Percentiles rank a stretch among this genome's conserved stretches.
Conservation (phyloP, 2,888 invertebrate species). For the Agonopterix arenella region DNA sequence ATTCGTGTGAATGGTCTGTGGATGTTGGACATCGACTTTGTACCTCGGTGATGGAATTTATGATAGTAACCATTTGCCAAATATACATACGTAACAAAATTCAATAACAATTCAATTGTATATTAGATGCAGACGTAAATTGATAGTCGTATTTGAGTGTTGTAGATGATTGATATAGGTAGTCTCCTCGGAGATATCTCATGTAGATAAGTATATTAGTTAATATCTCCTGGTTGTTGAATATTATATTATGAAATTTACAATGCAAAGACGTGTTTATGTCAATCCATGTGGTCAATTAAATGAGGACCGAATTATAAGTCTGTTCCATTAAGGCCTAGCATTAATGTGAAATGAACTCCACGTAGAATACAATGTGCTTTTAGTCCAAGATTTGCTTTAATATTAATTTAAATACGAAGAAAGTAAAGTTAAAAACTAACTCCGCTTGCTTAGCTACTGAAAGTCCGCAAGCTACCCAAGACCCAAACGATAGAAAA, state of each 20-base stretch:
- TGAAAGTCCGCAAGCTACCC: too few species aligned
- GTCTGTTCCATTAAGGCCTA: conserved; percentile 50
- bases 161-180: conserved; percentile 32
- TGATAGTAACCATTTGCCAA: conserved; percentile 63
- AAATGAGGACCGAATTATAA: conserved; percentile 54
- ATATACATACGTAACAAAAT: conserved; percentile 58
- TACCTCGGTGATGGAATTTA: conserved; percentile 40
- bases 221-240: conserved; percentile 69
- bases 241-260: conserved; percentile 39
- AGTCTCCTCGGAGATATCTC: conserved; percentile 56
- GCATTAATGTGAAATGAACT: conserved; percentile 38
- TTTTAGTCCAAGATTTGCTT: conserved; percentile 24
- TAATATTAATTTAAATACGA: too few species aligned
- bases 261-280: conserved; percentile 41
- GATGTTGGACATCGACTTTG: conserved; percentile 43
- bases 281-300: conserved; percentile 71
- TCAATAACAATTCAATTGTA: conserved; percentile 24
- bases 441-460: too few species aligned
- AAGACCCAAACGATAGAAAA: too few species aligned
- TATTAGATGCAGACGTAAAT: conserved; percentile 11
- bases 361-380: conserved; percentile 35
- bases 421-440: too few species aligned
- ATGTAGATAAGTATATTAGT: conserved; percentile 31
- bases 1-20: conserved; percentile 33
- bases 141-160: conserved; percentile 34